Percentiles rank a stretch among this genome's conserved stretches.
Conservation (phyloP, 2,113 vertebrate species). For the Dicentrarchus labrax region DNA sequence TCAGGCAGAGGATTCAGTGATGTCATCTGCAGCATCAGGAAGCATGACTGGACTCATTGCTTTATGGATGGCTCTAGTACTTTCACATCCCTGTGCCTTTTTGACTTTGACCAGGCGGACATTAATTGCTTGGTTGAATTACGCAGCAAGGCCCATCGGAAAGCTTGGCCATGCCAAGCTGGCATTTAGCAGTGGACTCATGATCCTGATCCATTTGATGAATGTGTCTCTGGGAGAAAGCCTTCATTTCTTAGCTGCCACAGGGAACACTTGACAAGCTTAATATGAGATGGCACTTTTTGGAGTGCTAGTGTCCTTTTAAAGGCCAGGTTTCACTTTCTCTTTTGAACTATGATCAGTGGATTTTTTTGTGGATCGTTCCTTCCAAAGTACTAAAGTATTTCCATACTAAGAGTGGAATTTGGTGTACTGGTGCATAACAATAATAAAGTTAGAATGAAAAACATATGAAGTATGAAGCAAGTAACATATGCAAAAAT, state of each 20-base stretch:
- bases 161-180: constrained; percentile 44
- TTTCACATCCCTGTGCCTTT: constrained; percentile 53
- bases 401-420: not conserved
- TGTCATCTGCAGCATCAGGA: constrained; percentile 42
- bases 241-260: constrained; percentile 24
- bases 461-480: too few species aligned
- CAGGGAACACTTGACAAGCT: constrained; percentile 35
- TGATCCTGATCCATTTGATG: constrained; percentile 45
- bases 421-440: too few species aligned
- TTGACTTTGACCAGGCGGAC: constrained; percentile 67
- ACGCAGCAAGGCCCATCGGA: constrained; percentile 7
- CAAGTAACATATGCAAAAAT: too few species aligned
- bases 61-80: constrained; percentile 41
- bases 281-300: constrained; percentile 55
- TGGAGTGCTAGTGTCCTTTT: constrained; percentile 16
- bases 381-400: not conserved
- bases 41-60: constrained; percentile 44
- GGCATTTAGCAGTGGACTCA: constrained; percentile 52
- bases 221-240: constrained; percentile 54
- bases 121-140: constrained; percentile 66
- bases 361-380: not conserved
- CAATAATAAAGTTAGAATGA: too few species aligned
- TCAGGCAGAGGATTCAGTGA: constrained; percentile 41
- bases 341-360: not conserved
- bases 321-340: constrained; percentile 3